phyloP scores from a whole-genome alignment of 2,888 invertebrate genomes.

The Thymelicus sylvestris region DNA sequence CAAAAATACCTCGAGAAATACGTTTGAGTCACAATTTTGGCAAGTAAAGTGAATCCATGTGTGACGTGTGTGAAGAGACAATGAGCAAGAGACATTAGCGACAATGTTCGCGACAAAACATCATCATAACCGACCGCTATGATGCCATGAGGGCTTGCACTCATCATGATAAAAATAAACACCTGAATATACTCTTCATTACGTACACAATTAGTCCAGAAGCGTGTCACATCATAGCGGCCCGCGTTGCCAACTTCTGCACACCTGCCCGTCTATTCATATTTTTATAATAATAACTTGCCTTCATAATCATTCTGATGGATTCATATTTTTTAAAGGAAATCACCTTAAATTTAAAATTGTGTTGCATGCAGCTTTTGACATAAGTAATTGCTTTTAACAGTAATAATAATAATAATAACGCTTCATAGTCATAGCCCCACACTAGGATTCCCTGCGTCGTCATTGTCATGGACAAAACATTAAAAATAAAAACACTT shows the following conservation, averaged over 20 bases:
- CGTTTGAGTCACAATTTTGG: slow-evolving; percentile 74
- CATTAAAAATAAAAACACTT: no score
- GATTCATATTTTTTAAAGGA: slow-evolving; percentile 22
- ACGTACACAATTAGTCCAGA: slow-evolving; percentile 75
- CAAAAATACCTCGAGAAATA: slow-evolving; percentile 60
- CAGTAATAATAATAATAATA: no score
- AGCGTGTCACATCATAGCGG: slow-evolving; percentile 64
- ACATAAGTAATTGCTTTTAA: no score
- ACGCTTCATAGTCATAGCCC: no score
- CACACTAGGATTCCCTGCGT: no score
- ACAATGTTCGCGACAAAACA: slow-evolving; percentile 50
- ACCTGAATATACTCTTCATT: slow-evolving; percentile 57
- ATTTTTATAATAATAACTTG: slow-evolving; percentile 74
- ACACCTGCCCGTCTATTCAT: slow-evolving; percentile 82
- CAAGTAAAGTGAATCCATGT: slow-evolving; percentile 62
- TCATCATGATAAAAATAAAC: slow-evolving; percentile 62
- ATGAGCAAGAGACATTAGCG: slow-evolving; percentile 55
- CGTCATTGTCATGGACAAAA: no score
- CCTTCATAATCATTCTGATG: slow-evolving; percentile 17
- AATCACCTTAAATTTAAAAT: neutral
- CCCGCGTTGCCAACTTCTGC: slow-evolving; percentile 70
- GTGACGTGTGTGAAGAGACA: slow-evolving; percentile 59
- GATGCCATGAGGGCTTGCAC: slow-evolving; percentile 46
- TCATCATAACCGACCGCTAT: slow-evolving; percentile 38
- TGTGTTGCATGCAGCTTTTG: neutral